phyloP scores from a whole-genome alignment of 1,140 invertebrate genomes.

The Scaptomyza pallida region DNA sequence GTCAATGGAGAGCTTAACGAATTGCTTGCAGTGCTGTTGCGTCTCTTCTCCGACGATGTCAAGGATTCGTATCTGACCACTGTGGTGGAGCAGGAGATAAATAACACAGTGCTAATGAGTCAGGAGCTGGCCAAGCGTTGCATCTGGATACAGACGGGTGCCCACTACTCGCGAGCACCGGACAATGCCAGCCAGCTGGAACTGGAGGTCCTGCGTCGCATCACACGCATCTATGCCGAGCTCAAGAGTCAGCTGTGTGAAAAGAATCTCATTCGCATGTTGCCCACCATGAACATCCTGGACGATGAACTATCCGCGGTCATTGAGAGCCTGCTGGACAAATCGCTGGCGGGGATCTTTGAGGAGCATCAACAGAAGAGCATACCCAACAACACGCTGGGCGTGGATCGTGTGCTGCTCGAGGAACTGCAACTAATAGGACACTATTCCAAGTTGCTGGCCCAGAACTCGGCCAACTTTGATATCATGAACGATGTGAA shows the following conservation, averaged over 20 bases:
- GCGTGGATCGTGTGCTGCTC: conserved; percentile 77
- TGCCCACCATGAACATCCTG: conserved; percentile 87
- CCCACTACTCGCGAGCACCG: conserved; percentile 83
- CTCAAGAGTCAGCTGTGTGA: conserved; percentile 88
- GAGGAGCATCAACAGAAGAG: conserved; percentile 85
- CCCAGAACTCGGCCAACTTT: conserved; percentile 83
- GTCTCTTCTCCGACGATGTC: conserved; percentile 89
- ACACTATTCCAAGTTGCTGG: conserved; percentile 85
- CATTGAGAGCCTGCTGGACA: conserved; percentile 84
- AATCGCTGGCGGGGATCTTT: conserved; percentile 86
- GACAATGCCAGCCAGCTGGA: conserved; percentile 84
- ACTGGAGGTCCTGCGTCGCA: conserved; percentile 87
- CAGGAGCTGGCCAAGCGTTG: conserved; percentile 90
- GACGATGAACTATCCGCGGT: conserved; percentile 86
- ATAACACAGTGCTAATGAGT: conserved; percentile 91
- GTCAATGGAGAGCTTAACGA: conserved; percentile 87
- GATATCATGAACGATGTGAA: conserved; percentile 87
- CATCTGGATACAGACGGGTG: conserved; percentile 88
- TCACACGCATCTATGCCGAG: conserved; percentile 89
- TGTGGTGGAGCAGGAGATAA: conserved; percentile 91
- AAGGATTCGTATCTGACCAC: conserved; percentile 91
- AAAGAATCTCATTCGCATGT: conserved; percentile 87
- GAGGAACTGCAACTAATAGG: conserved; percentile 87
- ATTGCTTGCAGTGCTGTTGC: conserved; percentile 88
- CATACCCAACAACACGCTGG: conserved; percentile 82